Base-by-base conservation (phyloP, 1,140 invertebrate species). In the Triops cancriformis region DNA sequence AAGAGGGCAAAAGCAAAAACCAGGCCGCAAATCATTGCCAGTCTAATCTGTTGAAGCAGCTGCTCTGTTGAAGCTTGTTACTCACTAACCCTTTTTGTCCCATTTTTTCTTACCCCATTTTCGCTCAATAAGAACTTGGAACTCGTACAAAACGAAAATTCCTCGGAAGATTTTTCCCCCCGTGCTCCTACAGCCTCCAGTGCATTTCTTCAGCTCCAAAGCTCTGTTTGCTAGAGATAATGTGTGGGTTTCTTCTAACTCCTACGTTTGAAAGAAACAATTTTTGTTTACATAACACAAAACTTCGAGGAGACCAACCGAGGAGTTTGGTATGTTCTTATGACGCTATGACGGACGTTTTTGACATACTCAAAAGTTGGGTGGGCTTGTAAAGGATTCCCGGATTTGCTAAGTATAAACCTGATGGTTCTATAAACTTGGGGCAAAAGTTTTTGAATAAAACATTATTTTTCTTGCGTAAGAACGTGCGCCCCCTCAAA, bases 21-120 rank as follows among this genome's bases (percentile, higher is more conserved):
- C 51, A 9, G 14, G 51, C 51, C 51, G 51, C 51, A 23, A 64
- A 64, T 64, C 51, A 64, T 64, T 23, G 51, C 14, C 51, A 64
- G 23, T 64, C 18, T 64, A 64, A 64, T 64, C 51, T 64, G 51
- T 64, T 64, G 51, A 64, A 64, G 18, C 51, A 64, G 51, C 51
- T 64, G 51, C 51, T 37, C 31, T 37, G 31, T 37, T 37, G 31
- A 37, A 37, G 31, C 31, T 64, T 64, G 51, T 64, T 64, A 64
- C 23, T 64, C 23, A n/a, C 45, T 23, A 14, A 3, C 1, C 14
- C 7, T 64, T 64, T n/a, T 64, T 64, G 23, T 64, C 31, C 31
- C 31, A 37, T 18, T 64, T 64, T 18, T 64, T 7, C 14, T 4
- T 64, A 64, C 51, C 51, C 23, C 23, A n/a, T n/a, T 64, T 64